phyloP scores from a whole-genome alignment of 1,140 invertebrate species.

The Zaprionus vittiger region DNA sequence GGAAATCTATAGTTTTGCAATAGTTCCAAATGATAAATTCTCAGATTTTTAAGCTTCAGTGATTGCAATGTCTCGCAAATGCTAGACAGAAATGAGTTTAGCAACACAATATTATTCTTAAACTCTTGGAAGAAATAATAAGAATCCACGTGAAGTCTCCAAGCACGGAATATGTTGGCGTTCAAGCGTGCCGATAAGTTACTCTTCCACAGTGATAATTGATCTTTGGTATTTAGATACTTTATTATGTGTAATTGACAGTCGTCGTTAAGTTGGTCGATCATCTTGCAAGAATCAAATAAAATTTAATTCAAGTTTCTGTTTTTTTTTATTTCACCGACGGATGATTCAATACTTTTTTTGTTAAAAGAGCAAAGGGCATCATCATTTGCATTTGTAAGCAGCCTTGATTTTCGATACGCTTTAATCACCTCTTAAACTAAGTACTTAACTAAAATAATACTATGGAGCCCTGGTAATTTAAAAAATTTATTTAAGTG shows the following conservation, averaged over 20 bases:
- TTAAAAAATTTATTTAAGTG: too few species aligned
- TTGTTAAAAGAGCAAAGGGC: too few species aligned
- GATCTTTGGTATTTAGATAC: constrained; percentile 1
- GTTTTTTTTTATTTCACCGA: too few species aligned
- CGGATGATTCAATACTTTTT: too few species aligned
- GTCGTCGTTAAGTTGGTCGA: constrained; percentile 1
- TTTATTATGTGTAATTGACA: constrained; percentile 11
- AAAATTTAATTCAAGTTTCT: too few species aligned
- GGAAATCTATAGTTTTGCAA: background rate
- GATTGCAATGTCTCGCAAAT: background rate
- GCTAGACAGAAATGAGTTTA: background rate
- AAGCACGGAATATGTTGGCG: constrained; percentile 3
- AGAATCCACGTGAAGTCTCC: background rate
- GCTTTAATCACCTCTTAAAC: too few species aligned
- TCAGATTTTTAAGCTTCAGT: background rate
- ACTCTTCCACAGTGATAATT: background rate
- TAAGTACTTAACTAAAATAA: too few species aligned
- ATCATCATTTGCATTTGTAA: too few species aligned
- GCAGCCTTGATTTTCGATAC: too few species aligned
- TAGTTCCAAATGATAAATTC: background rate
- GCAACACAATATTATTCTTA: background rate
- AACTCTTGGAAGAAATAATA: background rate
- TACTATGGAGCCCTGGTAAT: too few species aligned
- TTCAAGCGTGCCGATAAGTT: background rate
- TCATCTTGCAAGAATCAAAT: background rate